Conservation (phyloP, 2,113 vertebrate species). For the Oostethus manadensis region DNA sequence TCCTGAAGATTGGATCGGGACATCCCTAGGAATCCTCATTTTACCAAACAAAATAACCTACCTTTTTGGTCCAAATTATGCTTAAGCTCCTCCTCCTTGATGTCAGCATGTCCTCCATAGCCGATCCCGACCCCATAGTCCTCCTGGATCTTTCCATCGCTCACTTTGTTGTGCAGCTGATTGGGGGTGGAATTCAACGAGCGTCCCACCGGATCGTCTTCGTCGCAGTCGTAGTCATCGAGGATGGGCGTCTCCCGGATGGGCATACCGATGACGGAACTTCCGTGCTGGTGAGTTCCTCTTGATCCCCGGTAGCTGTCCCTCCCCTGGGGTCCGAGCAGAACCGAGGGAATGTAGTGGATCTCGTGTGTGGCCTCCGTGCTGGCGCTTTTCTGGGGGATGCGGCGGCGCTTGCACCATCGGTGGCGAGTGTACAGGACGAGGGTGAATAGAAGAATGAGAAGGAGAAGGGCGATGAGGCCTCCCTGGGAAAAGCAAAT, state of each 20-base stretch:
- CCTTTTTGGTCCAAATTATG: constrained; percentile 85
- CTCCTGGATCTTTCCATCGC: constrained; percentile 75
- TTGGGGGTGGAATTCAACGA: constrained; percentile 64
- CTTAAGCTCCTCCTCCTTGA: constrained; percentile 79
- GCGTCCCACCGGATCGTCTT: constrained; percentile 78
- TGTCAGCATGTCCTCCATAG: constrained; percentile 69
- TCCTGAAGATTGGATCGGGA: too few species aligned
- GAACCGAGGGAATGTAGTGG: constrained; percentile 95
- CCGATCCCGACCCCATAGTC: constrained; percentile 73
- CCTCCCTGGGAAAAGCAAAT: constrained; percentile 77
- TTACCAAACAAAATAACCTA: constrained; percentile 49
- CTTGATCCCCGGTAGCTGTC: constrained; percentile 84
- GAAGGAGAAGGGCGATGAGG: constrained; percentile 87
- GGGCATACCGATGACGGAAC: constrained; percentile 90
- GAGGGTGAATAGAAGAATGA: constrained; percentile 90
- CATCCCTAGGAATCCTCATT: not conserved
- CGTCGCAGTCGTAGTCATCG: constrained; percentile 90
- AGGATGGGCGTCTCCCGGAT: constrained; percentile 96
- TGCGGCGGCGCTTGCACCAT: constrained; percentile 88
- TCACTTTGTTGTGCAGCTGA: constrained; percentile 65
- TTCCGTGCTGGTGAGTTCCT: constrained; percentile 80
- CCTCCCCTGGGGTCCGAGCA: constrained; percentile 86
- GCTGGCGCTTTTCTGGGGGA: constrained; percentile 95
- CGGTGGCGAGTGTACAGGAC: constrained; percentile 90
- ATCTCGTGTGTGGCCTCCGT: constrained; percentile 97